Base-by-base conservation (phyloP, 1,140 invertebrate genomes). In the Belonocnema kinseyi region DNA sequence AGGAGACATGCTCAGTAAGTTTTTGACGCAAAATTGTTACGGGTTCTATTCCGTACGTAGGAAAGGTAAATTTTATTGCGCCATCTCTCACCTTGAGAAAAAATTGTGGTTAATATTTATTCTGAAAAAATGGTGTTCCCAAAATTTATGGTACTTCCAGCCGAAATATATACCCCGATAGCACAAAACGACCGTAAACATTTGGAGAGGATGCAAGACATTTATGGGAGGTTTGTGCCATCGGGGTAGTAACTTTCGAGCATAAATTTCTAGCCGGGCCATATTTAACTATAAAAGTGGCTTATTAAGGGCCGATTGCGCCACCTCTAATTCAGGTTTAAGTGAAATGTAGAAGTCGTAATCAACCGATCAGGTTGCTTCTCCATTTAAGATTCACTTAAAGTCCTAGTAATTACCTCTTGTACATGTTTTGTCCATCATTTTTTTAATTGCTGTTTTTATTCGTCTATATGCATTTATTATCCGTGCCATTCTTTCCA, bases 51-150 rank as follows among this genome's bases (percentile, higher is more conserved):
- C 40, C 40, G 61, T 66, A 13, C 33, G 26, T 40, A 26, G 12
- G 26, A 66, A 40, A 33, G 21, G 61, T 40, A 66, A 66, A 46
- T 66, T 66, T 66, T 66, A 66, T 66, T 66, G 26, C 61, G 40
- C 61, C 61, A 66, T 66, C 61, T 66, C 26, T 66, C 61, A 66
- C 33, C 26, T 66, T n/a, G 26, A 66, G 16, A 66, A 66, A 33
- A 66, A 66, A 66, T 66, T 46, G 61, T 66, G 61, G 61, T 66
- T 66, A 66, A 66, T 66, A 66, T 66, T 66, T 66, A 66, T 66
- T 40, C 61, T n/a, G 61, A 66, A 66, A 66, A 66, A 66, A 66
- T 66, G 61, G 61, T 66, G 61, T 66, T 40, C 40, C n/a, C 26
- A 66, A 66, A 66, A 66, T 66, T 66, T 66, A 66, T 66, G 61